Evolutionary conservation across 1,140 invertebrate species (phyloP), one percentile per base, ranked within the genome.

Genomic region (Phymastichus coffea): DNA sequence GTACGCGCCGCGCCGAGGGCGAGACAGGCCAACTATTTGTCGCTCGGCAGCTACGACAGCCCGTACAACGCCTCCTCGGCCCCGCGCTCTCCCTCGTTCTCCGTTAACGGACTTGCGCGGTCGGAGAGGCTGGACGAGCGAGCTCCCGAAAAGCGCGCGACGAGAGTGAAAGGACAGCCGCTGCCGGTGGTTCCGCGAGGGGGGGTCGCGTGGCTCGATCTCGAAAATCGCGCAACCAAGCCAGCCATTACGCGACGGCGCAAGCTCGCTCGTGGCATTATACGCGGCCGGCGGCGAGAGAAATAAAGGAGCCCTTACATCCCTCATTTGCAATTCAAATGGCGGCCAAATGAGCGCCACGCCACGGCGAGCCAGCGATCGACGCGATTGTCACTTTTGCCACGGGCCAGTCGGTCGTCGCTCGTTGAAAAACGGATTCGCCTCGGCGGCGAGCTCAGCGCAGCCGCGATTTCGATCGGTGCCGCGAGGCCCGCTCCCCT

Each of bases 271-370:
- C 15, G 15, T 40, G 15, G 15, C 15, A 40, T 15, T 10, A 46
- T 23, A 46, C 19, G n/a, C 43, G 25, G 12, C 40, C 22, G 35
- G n/a, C 20, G 23, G 46, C 25, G 52, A 55, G 55, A 61, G 59
- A 17, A 53, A 52, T 57, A 56, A 41, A 19, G 35, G 22, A 8
- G 37, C 12, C 25, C 47, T 43, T 52, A 47, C 20, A 41, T 26
- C 4, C 22, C 48, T 59, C 20, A 59, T 63, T 63, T 59, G 62
- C 62, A 63, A 63, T 59, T 55, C 57, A 56, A 51, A 59, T 63
- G 20, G 22, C 43, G 43, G 40, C 12, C 12, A 37, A 37, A 37
- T 48, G 61, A 57, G 61, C 41, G 40, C 54, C 55, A 40, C 60
- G 56, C 52, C 12, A 4, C 4, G 14, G 25, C 14, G 9, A 28